Evolutionary conservation across 2,797 vertebrate species (phyloP), one percentile per base, ranked within the genome.

Genomic region (Argentina silus): DNA sequence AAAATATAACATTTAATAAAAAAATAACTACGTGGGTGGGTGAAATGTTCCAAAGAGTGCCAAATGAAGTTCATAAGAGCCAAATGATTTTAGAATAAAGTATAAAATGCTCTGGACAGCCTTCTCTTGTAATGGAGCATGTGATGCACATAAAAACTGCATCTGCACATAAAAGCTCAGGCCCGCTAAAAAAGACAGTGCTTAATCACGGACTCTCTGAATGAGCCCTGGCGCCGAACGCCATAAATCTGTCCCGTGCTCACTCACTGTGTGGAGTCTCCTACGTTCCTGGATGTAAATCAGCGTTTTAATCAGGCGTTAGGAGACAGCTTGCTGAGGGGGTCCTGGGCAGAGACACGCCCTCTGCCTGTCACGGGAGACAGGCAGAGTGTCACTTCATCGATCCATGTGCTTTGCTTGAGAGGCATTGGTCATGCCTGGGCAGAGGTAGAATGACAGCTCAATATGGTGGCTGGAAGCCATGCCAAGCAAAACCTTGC

Each of bases 291-390:
- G 43, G 51, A 75, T 73, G 70, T 73, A 77, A 75, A 79, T 70
- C 77, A 57, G 2, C 15, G 9, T 75, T 81, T 77, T 73, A 81
- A 74, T 81, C 59, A 70, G 68, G 68, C 62, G 42, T 42, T 7
- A 60, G 43, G 65, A 69, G 64, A 55, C 63, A 80, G 57, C 45
- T 72, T 65, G 43, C 21, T 42, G 55, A 36, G 59, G 23, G 59
- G 50, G 47, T 48, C 71, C 69, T 3, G 4, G 14, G 51, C 43
- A 36, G 56, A 78, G 71, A 53, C 42, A 68, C 65, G 53, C 69
- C 72, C 70, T 70, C 64, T 70, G 81, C 74, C 71, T 78, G 72
- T 79, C 74, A 63, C 19, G 70, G 47, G 12, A 42, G 6, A 27
- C 47, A 36, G 27, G 45, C 23, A 73, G 70, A 64, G 47, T 19